Percentiles rank a stretch among this genome's conserved stretches.
These are phyloP conservation scores for Amiota communis DNA, from an alignment of 2,888 invertebrate genomes.

Conservation along the genomic window DNA sequence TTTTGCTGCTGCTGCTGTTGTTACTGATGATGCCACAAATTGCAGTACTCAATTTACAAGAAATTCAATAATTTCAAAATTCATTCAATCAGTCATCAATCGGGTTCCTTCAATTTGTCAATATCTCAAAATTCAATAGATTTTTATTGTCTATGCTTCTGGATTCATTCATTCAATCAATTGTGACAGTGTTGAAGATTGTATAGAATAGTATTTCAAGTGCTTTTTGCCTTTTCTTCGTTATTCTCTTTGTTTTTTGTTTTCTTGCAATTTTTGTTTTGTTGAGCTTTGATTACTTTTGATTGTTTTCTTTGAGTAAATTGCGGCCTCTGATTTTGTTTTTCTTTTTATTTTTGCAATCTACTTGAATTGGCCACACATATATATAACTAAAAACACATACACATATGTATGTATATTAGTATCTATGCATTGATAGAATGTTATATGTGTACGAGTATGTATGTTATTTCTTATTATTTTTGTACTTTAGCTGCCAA, in stretches of 20 bases:
- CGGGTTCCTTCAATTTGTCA: too few relatives aligned
- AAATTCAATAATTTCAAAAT: too few relatives aligned
- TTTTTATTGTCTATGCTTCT: too few relatives aligned
- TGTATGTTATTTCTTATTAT: not conserved
- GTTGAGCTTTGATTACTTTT: not conserved
- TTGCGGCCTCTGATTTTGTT: not conserved
- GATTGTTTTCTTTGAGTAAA: constrained; percentile 13
- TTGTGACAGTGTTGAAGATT: not conserved
- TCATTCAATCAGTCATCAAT: too few relatives aligned
- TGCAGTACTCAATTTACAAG: too few relatives aligned
- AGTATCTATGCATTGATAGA: too few relatives aligned
- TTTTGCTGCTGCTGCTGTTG: too few relatives aligned
- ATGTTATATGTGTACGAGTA: too few relatives aligned
- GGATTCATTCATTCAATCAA: too few relatives aligned
- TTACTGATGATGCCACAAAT: too few relatives aligned
- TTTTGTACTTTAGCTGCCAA: not conserved
- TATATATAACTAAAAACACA: not conserved
- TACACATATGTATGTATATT: not conserved
- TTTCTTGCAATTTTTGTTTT: too few relatives aligned
- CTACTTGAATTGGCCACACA: not conserved
- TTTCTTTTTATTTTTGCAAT: not conserved
- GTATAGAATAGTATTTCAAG: not conserved
- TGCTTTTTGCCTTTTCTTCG: not conserved
- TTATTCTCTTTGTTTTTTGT: not conserved
- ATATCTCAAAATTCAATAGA: too few relatives aligned